A percentile compares a stretch with the other conserved stretches of the same genome.
These are phyloP conservation scores for Psittacus erithacus DNA, from an alignment of 2,113 vertebrate species.

Conservation along the genomic window DNA sequence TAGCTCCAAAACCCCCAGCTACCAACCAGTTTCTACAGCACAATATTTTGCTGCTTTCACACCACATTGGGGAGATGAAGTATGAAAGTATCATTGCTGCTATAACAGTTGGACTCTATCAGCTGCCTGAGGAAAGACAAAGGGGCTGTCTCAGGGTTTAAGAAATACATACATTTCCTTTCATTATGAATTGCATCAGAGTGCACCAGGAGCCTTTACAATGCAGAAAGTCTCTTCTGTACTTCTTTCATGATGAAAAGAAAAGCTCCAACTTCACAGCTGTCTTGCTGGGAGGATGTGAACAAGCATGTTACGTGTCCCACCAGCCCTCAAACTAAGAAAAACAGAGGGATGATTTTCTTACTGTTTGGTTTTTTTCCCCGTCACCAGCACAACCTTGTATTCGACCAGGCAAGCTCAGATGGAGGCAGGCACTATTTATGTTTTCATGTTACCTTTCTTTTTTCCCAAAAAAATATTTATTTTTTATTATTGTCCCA, in stretches of 20 bases:
- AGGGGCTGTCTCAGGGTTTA: accelerated
- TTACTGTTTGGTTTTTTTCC: background rate
- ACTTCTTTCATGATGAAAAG: background rate
- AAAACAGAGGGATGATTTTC: accelerated
- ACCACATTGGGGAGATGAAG: background rate
- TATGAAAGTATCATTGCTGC: background rate
- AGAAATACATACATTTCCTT: background rate
- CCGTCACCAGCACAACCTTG: background rate
- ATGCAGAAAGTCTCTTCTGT: background rate
- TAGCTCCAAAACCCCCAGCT: background rate
- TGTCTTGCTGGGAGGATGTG: background rate
- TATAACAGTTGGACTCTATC: background rate
- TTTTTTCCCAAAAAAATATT: accelerated
- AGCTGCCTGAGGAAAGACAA: background rate
- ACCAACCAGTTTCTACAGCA: background rate
- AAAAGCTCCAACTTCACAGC: background rate
- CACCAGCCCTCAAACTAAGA: background rate
- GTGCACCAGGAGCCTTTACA: background rate
- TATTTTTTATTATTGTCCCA: background rate
- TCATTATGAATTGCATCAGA: background rate
- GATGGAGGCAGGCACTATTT: background rate
- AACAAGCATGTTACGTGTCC: accelerated
- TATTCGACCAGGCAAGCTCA: accelerated
- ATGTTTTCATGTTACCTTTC: accelerated
- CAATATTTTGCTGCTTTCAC: background rate